Evolutionary conservation across 2,888 invertebrate species (phyloP).

Genomic region (Tricholauxania praeusta): DNA sequence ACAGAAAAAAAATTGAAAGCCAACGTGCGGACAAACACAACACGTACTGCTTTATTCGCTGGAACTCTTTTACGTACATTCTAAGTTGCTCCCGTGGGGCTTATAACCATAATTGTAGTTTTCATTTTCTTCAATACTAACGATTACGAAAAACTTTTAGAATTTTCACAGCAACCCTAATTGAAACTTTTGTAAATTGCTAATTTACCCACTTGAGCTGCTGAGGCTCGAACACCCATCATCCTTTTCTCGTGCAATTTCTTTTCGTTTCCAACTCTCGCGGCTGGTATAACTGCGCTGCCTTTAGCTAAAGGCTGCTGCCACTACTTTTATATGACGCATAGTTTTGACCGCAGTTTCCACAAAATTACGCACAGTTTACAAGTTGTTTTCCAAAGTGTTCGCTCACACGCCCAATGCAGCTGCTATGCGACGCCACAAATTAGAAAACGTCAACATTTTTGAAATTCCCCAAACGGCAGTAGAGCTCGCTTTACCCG

Average conservation of each 20-base stretch:
- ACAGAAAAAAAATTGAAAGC: no score
- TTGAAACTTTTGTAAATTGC: slow-evolving; percentile 30
- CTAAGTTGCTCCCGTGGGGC: background rate
- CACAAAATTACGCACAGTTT: slow-evolving; percentile 32
- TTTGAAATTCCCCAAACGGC: background rate
- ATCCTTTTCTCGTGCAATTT: background rate
- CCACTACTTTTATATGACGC: background rate
- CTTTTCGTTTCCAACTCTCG: background rate
- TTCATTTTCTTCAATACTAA: background rate
- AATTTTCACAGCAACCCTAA: slow-evolving; percentile 18
- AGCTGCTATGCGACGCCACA: background rate
- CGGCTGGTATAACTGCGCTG: background rate
- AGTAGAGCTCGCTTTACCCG: background rate
- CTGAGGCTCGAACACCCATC: no score
- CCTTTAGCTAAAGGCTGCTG: background rate
- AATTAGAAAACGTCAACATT: slow-evolving; percentile 21
- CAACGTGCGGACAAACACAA: no score
- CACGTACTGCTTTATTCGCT: no score
- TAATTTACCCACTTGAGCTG: slow-evolving; percentile 14
- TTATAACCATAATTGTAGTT: slow-evolving; percentile 14
- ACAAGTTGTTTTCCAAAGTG: slow-evolving; percentile 11
- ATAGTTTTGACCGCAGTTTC: slow-evolving; percentile 24
- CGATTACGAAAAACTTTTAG: slow-evolving; percentile 18
- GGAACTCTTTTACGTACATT: no score
- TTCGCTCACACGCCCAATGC: background rate